Evolutionary conservation across 2,888 invertebrate genomes (phyloP), one percentile per base, ranked within the genome.

Genomic region (Nasonovia ribisnigri): DNA sequence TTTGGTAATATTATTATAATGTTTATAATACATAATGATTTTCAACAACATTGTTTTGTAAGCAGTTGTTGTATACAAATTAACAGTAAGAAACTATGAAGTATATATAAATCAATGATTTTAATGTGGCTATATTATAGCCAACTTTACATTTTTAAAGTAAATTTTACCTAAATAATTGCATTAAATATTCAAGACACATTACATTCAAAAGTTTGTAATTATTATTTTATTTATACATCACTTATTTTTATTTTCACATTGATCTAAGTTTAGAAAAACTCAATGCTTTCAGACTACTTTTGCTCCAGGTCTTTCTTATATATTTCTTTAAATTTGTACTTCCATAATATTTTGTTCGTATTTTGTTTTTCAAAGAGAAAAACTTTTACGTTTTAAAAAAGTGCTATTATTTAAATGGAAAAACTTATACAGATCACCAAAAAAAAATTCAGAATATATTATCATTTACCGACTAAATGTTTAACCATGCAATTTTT

Each of bases 331-430:
- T 88, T 92, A 87, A 77, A 88, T 92, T 88, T 92, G 51, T 92
- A 77, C 88, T 88, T 77, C 43, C 13, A 77, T 42, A 77, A 77
- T 36, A 88, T 92, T 51, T 51, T 92, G 36, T 43, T 29, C 60
- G 29, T 51, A 54, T 36, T 60, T 88, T 46, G n/a, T 77, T 87
- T 88, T 92, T n/a, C 3, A 3, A 88, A 43, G 77, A 87, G 5
- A 29, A 36, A 92, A 92, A 92, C 88, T 92, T 92, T 77, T 77
- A 77, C 51, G 26, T 92, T 92, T 67, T 51, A 88, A 88, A 92
- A 92, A 88, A 92, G 24, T 20, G 88, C 88, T 92, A 54, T 92
- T 88, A 92, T 92, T 92, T 92, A 88, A 92, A 92, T 92, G 92
- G 92, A 77, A 92, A 92, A 92, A 88, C 92, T 88, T 92, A 43